Evolutionary conservation across 2,113 vertebrate genomes (phyloP).

Genomic region (Nothobranchius furzeri): DNA sequence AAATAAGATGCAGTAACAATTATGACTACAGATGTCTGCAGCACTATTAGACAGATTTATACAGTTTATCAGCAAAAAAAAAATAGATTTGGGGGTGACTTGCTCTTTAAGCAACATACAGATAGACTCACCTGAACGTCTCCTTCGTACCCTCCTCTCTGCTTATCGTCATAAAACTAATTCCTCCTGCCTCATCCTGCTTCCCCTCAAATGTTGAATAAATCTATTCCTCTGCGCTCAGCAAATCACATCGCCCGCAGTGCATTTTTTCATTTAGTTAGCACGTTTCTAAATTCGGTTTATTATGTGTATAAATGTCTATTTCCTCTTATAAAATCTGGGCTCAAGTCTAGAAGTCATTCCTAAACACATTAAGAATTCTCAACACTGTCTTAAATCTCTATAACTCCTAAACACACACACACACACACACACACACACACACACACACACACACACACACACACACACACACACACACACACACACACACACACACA

Average conservation of each 20-base stretch:
- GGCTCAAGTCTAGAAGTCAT: slow-evolving; percentile 9
- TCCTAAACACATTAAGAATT: slow-evolving; percentile 4
- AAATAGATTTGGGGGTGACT: no score
- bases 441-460: no score
- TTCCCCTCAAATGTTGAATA: slow-evolving; percentile 33
- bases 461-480: no score
- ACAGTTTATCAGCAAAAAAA: no score
- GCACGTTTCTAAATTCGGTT: slow-evolving; percentile 37
- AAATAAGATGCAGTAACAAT: no score
- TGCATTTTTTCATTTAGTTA: slow-evolving; percentile 2
- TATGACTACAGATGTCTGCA: no score
- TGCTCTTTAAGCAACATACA: not conserved
- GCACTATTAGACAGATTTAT: no score
- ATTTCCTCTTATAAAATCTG: slow-evolving; percentile 2
- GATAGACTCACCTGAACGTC: no score
- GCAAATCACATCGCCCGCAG: slow-evolving; percentile 33
- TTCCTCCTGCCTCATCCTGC: slow-evolving; percentile 20
- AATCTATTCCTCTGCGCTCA: slow-evolving; percentile 24
- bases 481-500: no score
- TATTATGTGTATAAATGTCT: slow-evolving; percentile 8
- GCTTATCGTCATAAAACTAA: slow-evolving; percentile 29
- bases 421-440: not conserved
- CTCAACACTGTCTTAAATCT: slow-evolving; percentile 1
- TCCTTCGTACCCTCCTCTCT: not conserved
- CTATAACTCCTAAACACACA: not conserved